These are phyloP conservation scores for Hippocampus kuda DNA, from an alignment of 2,797 vertebrate genomes.

Conservation along the genomic window DNA sequence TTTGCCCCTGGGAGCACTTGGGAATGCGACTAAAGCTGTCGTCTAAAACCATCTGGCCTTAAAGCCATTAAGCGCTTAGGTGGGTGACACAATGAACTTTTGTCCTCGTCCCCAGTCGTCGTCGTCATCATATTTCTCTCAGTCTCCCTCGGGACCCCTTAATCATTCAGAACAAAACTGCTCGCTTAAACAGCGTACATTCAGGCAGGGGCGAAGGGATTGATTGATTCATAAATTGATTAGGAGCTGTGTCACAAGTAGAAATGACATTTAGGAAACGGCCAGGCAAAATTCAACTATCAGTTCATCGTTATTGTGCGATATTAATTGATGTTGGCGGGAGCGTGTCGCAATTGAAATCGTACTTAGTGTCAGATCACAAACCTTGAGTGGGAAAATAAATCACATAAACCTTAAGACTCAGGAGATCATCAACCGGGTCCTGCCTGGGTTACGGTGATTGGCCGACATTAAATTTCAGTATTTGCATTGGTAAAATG, in stretches of 20 bases:
- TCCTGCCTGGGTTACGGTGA: too few species aligned
- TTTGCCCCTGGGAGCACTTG: neutral
- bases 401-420: too few species aligned
- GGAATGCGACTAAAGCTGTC: neutral
- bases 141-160: slow-evolving; percentile 18
- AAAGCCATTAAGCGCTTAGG: slow-evolving; percentile 18
- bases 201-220: slow-evolving; percentile 5
- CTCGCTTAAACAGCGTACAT: neutral
- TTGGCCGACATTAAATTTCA: too few species aligned
- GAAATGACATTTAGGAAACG: neutral
- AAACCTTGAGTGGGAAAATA: neutral
- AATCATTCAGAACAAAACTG: slow-evolving; percentile 6
- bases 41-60: slow-evolving; percentile 12
- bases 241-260: neutral
- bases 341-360: neutral
- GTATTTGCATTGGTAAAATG: too few species aligned
- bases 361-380: neutral
- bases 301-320: neutral
- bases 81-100: slow-evolving; percentile 24
- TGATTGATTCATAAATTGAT: slow-evolving; percentile 2
- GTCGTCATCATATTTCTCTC: slow-evolving; percentile 28
- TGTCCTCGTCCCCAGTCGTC: slow-evolving; percentile 10
- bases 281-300: neutral
- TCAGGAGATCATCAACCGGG: too few species aligned
- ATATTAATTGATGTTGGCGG: neutral